phyloP scores from a whole-genome alignment of 92 coral and sea anemone genomes.

The Scolanthus callimorphus region DNA sequence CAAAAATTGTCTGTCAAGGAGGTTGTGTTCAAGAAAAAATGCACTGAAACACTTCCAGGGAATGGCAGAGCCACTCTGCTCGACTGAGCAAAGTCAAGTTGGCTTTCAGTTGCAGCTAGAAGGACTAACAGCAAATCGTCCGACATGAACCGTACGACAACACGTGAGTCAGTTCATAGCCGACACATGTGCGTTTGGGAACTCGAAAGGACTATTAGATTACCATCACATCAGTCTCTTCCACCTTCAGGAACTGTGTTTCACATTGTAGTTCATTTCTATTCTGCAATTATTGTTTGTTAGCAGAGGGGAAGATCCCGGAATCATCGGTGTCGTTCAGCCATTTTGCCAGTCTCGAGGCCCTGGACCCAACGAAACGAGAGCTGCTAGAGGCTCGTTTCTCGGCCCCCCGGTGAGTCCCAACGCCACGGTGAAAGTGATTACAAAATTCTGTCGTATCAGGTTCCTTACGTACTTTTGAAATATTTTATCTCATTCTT shows the following conservation, averaged over 20 bases:
- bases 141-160: slow-evolving; percentile 35
- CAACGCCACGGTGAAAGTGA: too few species aligned
- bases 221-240: too few species aligned
- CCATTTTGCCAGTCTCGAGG: slow-evolving; percentile 88
- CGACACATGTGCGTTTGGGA: too few species aligned
- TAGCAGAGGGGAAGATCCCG: slow-evolving; percentile 35
- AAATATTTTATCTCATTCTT: too few species aligned
- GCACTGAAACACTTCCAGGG: slow-evolving; percentile 11
- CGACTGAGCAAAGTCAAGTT: slow-evolving; percentile 41
- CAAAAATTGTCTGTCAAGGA: too few species aligned
- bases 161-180: too few species aligned
- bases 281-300: background rate
- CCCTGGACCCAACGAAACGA: slow-evolving; percentile 87
- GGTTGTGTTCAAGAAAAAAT: too few species aligned
- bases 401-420: slow-evolving; percentile 73
- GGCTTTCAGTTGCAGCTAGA: slow-evolving; percentile 76
- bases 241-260: too few species aligned
- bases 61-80: slow-evolving; percentile 70
- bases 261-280: background rate
- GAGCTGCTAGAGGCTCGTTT: slow-evolving; percentile 92
- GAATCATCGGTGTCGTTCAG: slow-evolving; percentile 27
- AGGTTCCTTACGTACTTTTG: too few species aligned
- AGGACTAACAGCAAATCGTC: slow-evolving; percentile 56
- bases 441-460: too few species aligned
- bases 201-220: too few species aligned